Base-by-base conservation (phyloP, 2,888 invertebrate genomes). In the Altica lythri region DNA sequence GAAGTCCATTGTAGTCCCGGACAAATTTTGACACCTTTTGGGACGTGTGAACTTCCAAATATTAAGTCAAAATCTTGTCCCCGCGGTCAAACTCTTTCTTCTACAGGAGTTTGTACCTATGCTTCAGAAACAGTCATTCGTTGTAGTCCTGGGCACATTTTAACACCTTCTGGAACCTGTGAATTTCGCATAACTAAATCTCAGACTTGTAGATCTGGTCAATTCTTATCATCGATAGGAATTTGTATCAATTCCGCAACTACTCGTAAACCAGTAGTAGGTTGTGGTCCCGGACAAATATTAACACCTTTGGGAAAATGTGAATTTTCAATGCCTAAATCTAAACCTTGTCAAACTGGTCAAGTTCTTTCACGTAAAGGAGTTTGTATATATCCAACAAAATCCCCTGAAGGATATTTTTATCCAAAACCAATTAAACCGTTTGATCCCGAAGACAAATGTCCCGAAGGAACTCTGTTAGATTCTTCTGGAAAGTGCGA, bases 121-220 rank as follows among this genome's bases (percentile, higher is more conserved):
- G 49, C 54, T 9, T 12, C 53, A 13, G 18, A 18, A 16, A 2
- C 46, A 14, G 14, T 14, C 14, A 52, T 42, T n/a, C 22, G 54
- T 55, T 60, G 59, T 50, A 52, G 51, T 9, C 49, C 42, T 8
- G 17, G 45, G 4, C 50, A 50, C 25, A 25, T 54, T 50, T 55
- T 59, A 48, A 60, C 64, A 19, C 55, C 50, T 9, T 53, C 60
- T 5, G 60, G 59, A 45, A 53, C 45, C 53, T 66, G 66, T 50
- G n/a, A 51, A 40, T 40, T 56, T 34, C 35, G 53, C 58, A 50
- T 30, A 44, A 46, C 50, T 51, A 8, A 53, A 30, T 18, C 29
- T 35, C 16, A 40, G 32, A 57, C 75, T 0, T 78, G 68, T 70
- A 68, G 78, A 2, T 79, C 79, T n/a, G 79, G 78, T 0, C 55